Evolutionary conservation across 2,797 vertebrate species (phyloP).

Genomic region (Xiphorhynchus erythropygius): DNA sequence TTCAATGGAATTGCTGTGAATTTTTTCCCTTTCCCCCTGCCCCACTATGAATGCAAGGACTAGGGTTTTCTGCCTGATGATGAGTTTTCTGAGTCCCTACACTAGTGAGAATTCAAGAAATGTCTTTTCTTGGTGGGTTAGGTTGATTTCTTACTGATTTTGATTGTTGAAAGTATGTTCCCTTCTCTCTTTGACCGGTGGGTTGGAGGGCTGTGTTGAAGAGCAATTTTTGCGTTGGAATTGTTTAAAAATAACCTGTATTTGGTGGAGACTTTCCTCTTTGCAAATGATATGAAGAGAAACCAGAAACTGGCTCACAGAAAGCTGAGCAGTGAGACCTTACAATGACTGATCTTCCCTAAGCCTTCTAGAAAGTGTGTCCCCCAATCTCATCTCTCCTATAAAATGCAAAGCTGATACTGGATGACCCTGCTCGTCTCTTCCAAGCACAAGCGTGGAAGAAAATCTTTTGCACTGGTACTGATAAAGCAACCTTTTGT

Average conservation of each 20-base stretch:
- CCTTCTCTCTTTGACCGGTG: neutral
- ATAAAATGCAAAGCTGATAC: neutral
- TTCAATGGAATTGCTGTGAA: neutral
- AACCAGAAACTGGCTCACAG: neutral
- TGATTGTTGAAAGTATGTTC: neutral
- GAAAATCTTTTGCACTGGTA: neutral
- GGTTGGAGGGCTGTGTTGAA: neutral
- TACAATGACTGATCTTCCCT: neutral
- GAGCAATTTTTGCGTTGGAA: neutral
- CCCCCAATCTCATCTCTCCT: neutral
- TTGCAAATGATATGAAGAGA: neutral
- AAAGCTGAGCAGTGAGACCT: neutral
- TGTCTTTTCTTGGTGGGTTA: neutral
- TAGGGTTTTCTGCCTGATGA: neutral
- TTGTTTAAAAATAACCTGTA: slow-evolving; percentile 2
- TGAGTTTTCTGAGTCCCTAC: neutral
- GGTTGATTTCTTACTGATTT: neutral
- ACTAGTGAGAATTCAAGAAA: neutral
- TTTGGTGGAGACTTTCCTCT: neutral
- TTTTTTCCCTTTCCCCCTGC: neutral
- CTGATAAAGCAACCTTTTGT: slow-evolving; percentile 35
- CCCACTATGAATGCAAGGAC: neutral
- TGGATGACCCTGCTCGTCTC: neutral
- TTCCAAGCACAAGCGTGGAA: neutral
- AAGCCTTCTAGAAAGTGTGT: neutral